phyloP scores from a whole-genome alignment of 2,113 vertebrate species.

The Vulpes lagopus region DNA sequence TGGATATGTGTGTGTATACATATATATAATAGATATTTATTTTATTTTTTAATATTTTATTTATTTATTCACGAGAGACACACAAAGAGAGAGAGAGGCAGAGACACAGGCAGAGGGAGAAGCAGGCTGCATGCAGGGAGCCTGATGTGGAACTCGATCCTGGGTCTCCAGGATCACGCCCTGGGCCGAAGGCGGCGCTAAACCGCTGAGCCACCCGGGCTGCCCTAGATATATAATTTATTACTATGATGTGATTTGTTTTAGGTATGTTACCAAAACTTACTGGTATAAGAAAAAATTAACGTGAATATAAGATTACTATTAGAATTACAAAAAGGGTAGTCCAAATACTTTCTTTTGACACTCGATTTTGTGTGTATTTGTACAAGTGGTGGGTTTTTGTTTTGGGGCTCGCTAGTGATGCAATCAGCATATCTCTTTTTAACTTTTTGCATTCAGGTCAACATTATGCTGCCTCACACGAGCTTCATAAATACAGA shows the following conservation, averaged over 20 bases:
- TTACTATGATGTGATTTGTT: slow-evolving; percentile 20
- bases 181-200: too few relatives aligned
- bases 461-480: slow-evolving; percentile 53
- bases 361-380: slow-evolving; percentile 53
- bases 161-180: too few relatives aligned
- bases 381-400: slow-evolving; percentile 43
- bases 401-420: slow-evolving; percentile 30
- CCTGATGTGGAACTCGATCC: too few relatives aligned
- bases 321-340: slow-evolving; percentile 33
- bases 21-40: neutral
- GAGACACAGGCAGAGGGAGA: too few relatives aligned
- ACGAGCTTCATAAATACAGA: slow-evolving; percentile 67
- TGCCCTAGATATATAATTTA: neutral
- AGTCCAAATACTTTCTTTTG: slow-evolving; percentile 32
- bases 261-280: slow-evolving; percentile 1
- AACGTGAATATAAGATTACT: slow-evolving; percentile 30
- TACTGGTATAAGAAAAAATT: neutral
- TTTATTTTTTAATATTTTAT: neutral
- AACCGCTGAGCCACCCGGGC: too few relatives aligned
- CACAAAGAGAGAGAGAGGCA: too few relatives aligned
- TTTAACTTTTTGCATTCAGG: slow-evolving; percentile 63
- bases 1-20: neutral
- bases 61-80: too few relatives aligned
- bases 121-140: too few relatives aligned
- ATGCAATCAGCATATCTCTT: slow-evolving; percentile 58